Evolutionary conservation across 2,888 invertebrate genomes (phyloP).

Genomic region (Biston betularia): DNA sequence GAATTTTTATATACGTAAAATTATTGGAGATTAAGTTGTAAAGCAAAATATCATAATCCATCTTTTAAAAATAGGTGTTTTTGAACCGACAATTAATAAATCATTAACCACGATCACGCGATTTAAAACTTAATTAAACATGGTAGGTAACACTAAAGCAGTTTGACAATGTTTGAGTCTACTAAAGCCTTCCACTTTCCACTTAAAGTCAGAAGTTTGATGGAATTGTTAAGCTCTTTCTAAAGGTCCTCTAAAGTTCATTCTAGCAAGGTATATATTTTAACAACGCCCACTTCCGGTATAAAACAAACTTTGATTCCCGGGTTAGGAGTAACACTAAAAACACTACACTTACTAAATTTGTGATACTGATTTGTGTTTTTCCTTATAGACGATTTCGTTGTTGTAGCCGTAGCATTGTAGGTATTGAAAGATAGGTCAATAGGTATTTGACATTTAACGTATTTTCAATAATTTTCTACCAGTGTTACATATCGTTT

Average conservation of each 20-base stretch:
- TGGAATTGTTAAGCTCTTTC: slow-evolving; percentile 36
- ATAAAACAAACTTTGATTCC: not conserved
- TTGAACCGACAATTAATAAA: not conserved
- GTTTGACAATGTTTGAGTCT: slow-evolving; percentile 17
- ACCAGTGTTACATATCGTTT: not conserved
- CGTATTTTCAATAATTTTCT: not conserved
- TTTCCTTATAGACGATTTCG: not conserved
- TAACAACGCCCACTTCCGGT: slow-evolving; percentile 4
- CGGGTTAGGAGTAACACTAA: too few species aligned
- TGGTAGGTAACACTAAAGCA: not conserved
- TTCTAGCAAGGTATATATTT: slow-evolving; percentile 25
- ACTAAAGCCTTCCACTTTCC: slow-evolving; percentile 26
- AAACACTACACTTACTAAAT: too few species aligned
- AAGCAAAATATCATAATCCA: too few species aligned
- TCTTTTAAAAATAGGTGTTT: not conserved
- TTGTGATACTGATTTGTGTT: too few species aligned
- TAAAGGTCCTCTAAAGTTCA: slow-evolving; percentile 31
- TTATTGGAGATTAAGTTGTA: too few species aligned
- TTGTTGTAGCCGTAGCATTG: not conserved
- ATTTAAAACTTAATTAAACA: slow-evolving; percentile 14
- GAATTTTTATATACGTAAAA: too few species aligned
- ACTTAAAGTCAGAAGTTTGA: slow-evolving; percentile 37
- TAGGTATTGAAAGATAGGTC: not conserved
- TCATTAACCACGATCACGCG: not conserved
- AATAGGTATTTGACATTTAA: not conserved